Conservation (phyloP, 2,888 invertebrate genomes). For the Cataglyphis altisquamis region DNA sequence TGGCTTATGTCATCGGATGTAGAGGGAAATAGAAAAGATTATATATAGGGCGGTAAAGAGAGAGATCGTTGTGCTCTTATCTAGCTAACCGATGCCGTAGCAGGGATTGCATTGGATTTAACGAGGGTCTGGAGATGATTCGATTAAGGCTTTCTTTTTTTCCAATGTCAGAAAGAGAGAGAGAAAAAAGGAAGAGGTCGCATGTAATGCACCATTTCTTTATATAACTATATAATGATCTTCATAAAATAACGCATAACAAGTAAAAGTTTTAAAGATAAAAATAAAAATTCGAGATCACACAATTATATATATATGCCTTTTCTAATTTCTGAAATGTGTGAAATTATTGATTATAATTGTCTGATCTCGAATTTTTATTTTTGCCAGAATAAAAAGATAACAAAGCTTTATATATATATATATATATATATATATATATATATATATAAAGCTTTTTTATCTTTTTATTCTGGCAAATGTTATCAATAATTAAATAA, state of each 20-base stretch:
- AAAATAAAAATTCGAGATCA: constrained; percentile 3
- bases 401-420: no score
- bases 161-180: neutral
- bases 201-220: neutral
- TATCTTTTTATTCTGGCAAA: neutral
- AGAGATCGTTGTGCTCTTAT: constrained; percentile 66
- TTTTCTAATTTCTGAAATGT: no score
- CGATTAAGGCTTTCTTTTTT: constrained; percentile 59
- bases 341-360: neutral
- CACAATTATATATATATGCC: neutral
- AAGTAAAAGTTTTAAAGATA: neutral
- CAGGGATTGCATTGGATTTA: constrained; percentile 63
- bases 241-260: neutral
- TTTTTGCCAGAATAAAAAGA: neutral
- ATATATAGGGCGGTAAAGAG: constrained; percentile 31
- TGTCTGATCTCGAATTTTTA: neutral
- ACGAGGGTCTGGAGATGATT: constrained; percentile 59
- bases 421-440: neutral
- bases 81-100: constrained; percentile 62
- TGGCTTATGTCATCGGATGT: constrained; percentile 71
- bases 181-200: neutral
- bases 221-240: neutral
- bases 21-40: constrained; percentile 75
- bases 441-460: neutral
- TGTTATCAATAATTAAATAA: constrained; percentile 29